Percentiles rank a stretch among this genome's conserved stretches.
These are phyloP conservation scores for Drosophila mimetica DNA, from an alignment of 2,888 invertebrate species.

Conservation along the genomic window DNA sequence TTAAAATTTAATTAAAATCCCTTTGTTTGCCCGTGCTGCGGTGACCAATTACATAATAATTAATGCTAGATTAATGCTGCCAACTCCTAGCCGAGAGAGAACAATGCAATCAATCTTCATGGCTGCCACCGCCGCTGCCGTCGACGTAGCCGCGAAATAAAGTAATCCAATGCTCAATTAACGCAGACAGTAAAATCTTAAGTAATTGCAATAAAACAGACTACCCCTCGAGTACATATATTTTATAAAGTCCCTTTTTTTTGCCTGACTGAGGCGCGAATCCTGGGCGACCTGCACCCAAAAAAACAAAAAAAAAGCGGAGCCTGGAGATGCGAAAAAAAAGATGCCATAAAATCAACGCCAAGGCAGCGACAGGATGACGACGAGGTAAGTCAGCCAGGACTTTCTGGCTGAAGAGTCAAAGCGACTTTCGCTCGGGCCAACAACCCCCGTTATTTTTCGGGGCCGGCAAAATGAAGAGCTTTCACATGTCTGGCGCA, in stretches of 20 bases:
- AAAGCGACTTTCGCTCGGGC: constrained; percentile 18
- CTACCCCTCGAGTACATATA: constrained; percentile 79
- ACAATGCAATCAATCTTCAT: constrained; percentile 65
- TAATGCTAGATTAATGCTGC: constrained; percentile 72
- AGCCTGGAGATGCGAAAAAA: constrained; percentile 37
- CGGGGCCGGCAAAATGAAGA: constrained; percentile 66
- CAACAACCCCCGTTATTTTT: constrained; percentile 20
- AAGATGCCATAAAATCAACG: constrained; percentile 78
- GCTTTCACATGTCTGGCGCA: constrained; percentile 78
- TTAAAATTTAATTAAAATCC: constrained; percentile 75
- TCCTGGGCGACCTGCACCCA: constrained; percentile 3
- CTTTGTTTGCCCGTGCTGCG: constrained; percentile 45
- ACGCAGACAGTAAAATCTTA: constrained; percentile 79
- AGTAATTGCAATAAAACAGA: constrained; percentile 79
- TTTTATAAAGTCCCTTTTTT: constrained; percentile 67
- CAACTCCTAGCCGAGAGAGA: constrained; percentile 35
- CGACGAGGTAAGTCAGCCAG: constrained; percentile 75
- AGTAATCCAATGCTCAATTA: constrained; percentile 76
- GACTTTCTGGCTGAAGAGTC: constrained; percentile 24
- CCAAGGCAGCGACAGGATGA: constrained; percentile 63
- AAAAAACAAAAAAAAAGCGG: constrained; percentile 54
- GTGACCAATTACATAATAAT: constrained; percentile 78
- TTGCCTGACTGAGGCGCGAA: not conserved
- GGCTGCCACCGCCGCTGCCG: constrained; percentile 8
- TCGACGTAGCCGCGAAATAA: constrained; percentile 24